These are phyloP conservation scores for Drosophila prosaltans DNA, from an alignment of 1,140 invertebrate genomes.

Conservation along the genomic window DNA sequence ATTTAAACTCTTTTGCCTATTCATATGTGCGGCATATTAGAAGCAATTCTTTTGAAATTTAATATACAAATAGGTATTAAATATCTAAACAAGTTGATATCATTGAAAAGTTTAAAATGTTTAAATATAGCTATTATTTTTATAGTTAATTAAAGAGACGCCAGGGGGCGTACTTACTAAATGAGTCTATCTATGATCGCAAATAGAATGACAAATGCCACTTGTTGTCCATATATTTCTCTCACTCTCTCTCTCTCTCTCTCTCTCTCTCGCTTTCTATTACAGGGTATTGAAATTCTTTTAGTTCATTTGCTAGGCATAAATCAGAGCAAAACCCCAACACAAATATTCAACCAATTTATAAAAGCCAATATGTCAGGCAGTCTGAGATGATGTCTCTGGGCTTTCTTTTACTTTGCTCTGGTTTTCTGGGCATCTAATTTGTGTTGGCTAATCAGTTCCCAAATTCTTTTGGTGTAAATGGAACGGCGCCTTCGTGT, in stretches of 20 bases:
- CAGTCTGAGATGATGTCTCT: neutral
- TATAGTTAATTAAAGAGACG: too few species aligned
- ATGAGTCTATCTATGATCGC: too few species aligned
- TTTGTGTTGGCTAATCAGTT: conserved; percentile 75
- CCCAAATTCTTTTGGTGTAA: conserved; percentile 44
- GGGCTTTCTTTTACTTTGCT: neutral
- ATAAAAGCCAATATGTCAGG: conserved; percentile 72
- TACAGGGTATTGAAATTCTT: conserved; percentile 27
- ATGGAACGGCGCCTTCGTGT: conserved; percentile 64
- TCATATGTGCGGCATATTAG: too few species aligned
- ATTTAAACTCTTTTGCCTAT: too few species aligned
- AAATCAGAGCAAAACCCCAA: conserved; percentile 54
- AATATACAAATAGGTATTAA: neutral
- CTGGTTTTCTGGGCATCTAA: conserved; percentile 47
- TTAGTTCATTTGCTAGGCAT: conserved; percentile 70
- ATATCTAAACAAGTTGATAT: neutral
- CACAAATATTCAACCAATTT: conserved; percentile 38
- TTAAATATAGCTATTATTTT: too few species aligned
- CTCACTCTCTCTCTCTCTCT: too few species aligned
- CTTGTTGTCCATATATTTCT: too few species aligned
- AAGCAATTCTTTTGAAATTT: neutral
- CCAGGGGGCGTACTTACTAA: too few species aligned
- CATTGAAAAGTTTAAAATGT: too few species aligned
- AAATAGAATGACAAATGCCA: too few species aligned
- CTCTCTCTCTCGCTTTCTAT: neutral